Conservation (phyloP, 2,888 invertebrate genomes). For the Drosophila robusta region DNA sequence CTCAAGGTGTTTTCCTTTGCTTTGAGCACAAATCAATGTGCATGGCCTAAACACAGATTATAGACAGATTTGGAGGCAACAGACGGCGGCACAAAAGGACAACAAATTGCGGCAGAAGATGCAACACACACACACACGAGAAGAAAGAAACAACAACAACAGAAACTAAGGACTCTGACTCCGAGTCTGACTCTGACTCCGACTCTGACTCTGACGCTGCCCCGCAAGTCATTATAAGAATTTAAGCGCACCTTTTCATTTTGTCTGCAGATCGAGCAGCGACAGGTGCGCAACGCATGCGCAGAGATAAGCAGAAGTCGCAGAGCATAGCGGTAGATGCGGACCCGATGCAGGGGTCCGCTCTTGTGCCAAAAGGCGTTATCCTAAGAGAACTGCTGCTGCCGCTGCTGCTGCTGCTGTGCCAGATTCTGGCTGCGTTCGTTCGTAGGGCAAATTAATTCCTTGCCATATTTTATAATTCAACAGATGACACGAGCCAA, state of each 20-base stretch:
- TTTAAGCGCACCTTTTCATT: constrained; percentile 80
- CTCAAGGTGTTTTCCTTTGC: constrained; percentile 68
- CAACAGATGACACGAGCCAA: constrained; percentile 82
- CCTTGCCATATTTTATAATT: constrained; percentile 82
- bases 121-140: constrained; percentile 46
- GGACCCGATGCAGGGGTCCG: constrained; percentile 32
- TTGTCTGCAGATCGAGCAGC: constrained; percentile 60
- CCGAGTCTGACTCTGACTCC: constrained; percentile 10
- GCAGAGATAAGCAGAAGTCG: constrained; percentile 41
- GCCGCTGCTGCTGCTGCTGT: constrained; percentile 63
- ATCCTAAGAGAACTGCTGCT: constrained; percentile 57
- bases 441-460: constrained; percentile 75
- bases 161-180: constrained; percentile 15
- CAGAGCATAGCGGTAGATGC: constrained; percentile 66
- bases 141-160: not conserved
- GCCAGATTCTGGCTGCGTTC: constrained; percentile 67
- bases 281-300: constrained; percentile 72
- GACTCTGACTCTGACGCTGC: constrained; percentile 13
- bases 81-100: constrained; percentile 69
- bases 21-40: constrained; percentile 58
- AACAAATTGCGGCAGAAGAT: constrained; percentile 76
- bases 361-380: constrained; percentile 57
- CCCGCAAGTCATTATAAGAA: constrained; percentile 78
- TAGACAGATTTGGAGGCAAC: constrained; percentile 77
- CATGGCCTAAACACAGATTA: constrained; percentile 72